These are phyloP conservation scores for Phaethornis superciliosus DNA, from an alignment of 2,113 vertebrate genomes.

Conservation along the genomic window DNA sequence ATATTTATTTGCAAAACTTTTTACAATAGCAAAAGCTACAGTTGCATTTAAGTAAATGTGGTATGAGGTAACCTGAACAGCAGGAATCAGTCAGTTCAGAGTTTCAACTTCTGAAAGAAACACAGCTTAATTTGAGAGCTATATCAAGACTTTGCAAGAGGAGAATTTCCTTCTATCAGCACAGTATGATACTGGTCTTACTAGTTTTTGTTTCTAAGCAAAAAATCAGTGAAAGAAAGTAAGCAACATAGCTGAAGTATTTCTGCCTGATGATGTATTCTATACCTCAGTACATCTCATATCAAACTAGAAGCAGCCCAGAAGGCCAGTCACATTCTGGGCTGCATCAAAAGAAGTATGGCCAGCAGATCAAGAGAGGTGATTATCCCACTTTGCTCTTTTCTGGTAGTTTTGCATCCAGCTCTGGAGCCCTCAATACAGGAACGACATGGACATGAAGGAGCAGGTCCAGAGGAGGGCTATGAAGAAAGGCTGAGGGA, in stretches of 20 bases:
- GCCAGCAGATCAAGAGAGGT: too few species aligned
- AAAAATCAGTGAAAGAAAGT: neutral
- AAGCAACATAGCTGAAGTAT: neutral
- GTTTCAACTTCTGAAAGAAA: neutral
- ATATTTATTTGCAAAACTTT: neutral
- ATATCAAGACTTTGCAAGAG: fast-evolving
- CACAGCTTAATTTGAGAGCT: neutral
- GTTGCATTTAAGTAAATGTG: neutral
- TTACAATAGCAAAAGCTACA: neutral
- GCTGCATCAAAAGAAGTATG: too few species aligned
- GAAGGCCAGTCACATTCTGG: too few species aligned
- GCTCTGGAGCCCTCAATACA: too few species aligned
- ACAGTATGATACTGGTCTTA: neutral
- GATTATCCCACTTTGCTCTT: too few species aligned
- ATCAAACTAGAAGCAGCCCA: neutral
- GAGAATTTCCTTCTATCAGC: neutral
- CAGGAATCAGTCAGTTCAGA: neutral
- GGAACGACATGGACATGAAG: too few species aligned
- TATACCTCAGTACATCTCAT: neutral
- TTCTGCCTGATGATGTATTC: neutral
- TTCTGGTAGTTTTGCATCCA: too few species aligned
- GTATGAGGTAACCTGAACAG: neutral
- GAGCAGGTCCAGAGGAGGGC: too few species aligned
- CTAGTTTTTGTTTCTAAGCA: neutral
- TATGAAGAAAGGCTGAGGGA: too few species aligned